Evolutionary conservation across 2,888 invertebrate species (phyloP), one percentile per base, ranked within the genome.

Genomic region (Watsonalla cultraria): DNA sequence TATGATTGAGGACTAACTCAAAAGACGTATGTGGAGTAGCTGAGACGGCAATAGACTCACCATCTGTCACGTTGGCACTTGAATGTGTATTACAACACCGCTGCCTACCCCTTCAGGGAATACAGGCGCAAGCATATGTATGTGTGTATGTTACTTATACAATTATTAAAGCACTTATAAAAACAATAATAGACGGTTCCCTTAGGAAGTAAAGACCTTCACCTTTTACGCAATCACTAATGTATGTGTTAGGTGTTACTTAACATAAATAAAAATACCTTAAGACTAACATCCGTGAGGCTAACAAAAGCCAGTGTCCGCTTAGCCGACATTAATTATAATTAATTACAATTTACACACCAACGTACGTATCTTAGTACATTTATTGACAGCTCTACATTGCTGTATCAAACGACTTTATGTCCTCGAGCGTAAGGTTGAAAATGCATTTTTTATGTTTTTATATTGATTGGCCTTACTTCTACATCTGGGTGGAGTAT

Each of bases 281-380:
- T 57, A 62, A 55, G 49, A 55, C 59, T 64, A 52, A 63, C 61
- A 74, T 74, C 71, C 76, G 72, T 72, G 68, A 70, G 57, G 61
- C 64, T 62, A 60, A 66, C 65, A 70, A 70, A 74, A 73, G 66
- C 68, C 70, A 76, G 72, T 66, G 72, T 72, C 72, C 62, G 63
- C 56, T 62, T 60, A 60, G 55, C 54, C 53, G 58, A 55, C 57
- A 65, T 58, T 57, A 73, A 72, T 62, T 70, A 76, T 76, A 78
- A 80, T 80, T 76, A 76, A 73, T 70, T 55, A 64, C 68, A 68
- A 64, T 76, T 70, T 73, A 77, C 70, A 74, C 60, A 65, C 54
- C 66, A 64, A 70, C 65, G 61, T 63, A 54, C 55, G 48, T 59
- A 47, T 53, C 54, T 37, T 24, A 48, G 53, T 56, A 34, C 15